Evolutionary conservation across 2,888 invertebrate genomes (phyloP), one percentile per base, ranked within the genome.

Genomic region (Amiota minor): DNA sequence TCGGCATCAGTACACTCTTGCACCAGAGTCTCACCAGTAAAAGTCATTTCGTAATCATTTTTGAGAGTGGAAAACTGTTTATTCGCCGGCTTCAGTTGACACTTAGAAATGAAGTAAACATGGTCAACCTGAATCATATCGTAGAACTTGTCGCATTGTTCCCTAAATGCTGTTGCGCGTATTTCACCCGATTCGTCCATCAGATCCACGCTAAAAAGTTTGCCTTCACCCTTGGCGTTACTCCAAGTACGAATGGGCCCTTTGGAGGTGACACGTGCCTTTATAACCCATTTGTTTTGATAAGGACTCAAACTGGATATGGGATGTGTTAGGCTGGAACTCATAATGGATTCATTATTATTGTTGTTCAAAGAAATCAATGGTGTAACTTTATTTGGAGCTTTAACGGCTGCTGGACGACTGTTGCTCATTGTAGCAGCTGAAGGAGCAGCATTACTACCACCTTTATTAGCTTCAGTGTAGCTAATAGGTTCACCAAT

Each of bases 11-110:
- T 90, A 79, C 93, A 93, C 75, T 90, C 90, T 4, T 92, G 91
- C 0, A 93, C 91, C 0, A 91, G 91, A 0, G 97, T 94, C 62
- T 98, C 97, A 9, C 90, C 89, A 12, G 91, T 93, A 85, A 98
- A 93, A 1, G 96, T 95, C 94, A 99, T 95, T 89, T 99, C 99
- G 86, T 98, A 99, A 88, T 99, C 98, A 88, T 98, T 97, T 79
- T 96, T 95, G 9, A 98, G 89, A 53, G 91, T 92, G 49, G 93
- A 92, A 89, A 92, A 99, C 86, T 96, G 94, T 87, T 97, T 98
- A 89, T 99, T 98, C 0, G 99, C 98, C 1, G 96, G 93, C 89
- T 98, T 98, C n/a, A 99, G 89, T 64, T 92, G 91, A 77, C 95
- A 96, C 76, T 94, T 94, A 64, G 95, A 95, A 76, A 99, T 93